Conservation (phyloP, 2,797 vertebrate species). For the Urocyon cinereoargenteus region DNA sequence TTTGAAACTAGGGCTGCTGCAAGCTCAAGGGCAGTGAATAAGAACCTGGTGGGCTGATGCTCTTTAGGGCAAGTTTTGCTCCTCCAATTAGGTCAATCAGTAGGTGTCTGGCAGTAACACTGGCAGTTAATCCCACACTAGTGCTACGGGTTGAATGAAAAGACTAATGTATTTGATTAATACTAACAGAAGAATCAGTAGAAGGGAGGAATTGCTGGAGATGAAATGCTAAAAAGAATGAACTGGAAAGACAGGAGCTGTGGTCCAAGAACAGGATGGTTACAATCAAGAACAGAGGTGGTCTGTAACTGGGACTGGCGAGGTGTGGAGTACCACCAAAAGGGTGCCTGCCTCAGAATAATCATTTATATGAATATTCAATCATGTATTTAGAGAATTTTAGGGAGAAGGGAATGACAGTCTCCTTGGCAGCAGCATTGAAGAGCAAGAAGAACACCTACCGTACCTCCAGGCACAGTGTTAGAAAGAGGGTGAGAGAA, state of each 20-base stretch:
- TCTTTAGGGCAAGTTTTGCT: background rate
- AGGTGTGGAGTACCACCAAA: background rate
- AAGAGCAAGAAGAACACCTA: background rate
- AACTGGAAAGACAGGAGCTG: background rate
- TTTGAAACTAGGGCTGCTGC: background rate
- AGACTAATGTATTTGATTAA: background rate
- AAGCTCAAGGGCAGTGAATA: background rate
- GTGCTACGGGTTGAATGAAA: background rate
- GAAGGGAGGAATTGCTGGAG: background rate
- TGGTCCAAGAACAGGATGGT: background rate
- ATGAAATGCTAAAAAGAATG: background rate
- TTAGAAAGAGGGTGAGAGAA: background rate
- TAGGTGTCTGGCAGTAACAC: background rate
- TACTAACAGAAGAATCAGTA: background rate
- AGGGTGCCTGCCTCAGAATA: background rate
- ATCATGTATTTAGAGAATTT: background rate
- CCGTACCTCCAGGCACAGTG: background rate
- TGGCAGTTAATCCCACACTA: background rate
- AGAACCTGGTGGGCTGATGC: background rate
- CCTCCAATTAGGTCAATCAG: background rate
- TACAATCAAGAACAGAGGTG: background rate
- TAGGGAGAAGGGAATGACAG: background rate
- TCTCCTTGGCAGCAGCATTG: background rate
- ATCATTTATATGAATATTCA: background rate
- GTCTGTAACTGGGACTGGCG: background rate